Conservation (phyloP, 2,113 vertebrate species). For the Athene noctua region DNA sequence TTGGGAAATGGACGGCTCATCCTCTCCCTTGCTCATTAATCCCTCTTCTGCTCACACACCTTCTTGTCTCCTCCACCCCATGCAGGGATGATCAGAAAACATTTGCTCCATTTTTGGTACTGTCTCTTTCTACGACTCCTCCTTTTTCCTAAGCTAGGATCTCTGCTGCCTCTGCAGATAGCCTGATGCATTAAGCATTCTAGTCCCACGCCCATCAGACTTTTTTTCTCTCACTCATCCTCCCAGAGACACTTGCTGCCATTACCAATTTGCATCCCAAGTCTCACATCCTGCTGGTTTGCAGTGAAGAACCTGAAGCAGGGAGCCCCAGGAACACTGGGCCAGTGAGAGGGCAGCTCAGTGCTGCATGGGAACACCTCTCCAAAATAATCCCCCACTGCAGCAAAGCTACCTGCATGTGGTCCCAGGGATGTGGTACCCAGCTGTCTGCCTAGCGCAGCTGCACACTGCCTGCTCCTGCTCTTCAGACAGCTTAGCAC, state of each 20-base stretch:
- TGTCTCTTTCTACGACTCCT: not conserved
- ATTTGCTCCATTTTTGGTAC: not conserved
- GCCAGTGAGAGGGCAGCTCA: not conserved
- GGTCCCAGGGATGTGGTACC: not conserved
- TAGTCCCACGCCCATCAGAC: not conserved
- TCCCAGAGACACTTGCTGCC: not conserved
- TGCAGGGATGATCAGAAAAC: not conserved
- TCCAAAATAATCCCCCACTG: not conserved
- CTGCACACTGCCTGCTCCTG: not conserved
- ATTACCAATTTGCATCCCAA: not conserved
- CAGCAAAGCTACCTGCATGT: not conserved
- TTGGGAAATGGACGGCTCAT: not conserved
- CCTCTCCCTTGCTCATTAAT: not conserved
- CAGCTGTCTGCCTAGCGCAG: not conserved
- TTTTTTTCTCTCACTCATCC: not conserved
- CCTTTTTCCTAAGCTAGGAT: not conserved
- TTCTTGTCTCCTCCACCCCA: not conserved
- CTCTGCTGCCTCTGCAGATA: not conserved
- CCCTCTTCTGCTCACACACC: not conserved
- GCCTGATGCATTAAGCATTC: not conserved
- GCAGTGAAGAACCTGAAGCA: not conserved
- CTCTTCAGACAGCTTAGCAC: not conserved
- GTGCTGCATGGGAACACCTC: not conserved
- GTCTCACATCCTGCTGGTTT: not conserved
- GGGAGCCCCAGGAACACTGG: not conserved